These are phyloP conservation scores for Sebastolobus altivelis DNA, from an alignment of 2,797 vertebrate species.

Conservation along the genomic window DNA sequence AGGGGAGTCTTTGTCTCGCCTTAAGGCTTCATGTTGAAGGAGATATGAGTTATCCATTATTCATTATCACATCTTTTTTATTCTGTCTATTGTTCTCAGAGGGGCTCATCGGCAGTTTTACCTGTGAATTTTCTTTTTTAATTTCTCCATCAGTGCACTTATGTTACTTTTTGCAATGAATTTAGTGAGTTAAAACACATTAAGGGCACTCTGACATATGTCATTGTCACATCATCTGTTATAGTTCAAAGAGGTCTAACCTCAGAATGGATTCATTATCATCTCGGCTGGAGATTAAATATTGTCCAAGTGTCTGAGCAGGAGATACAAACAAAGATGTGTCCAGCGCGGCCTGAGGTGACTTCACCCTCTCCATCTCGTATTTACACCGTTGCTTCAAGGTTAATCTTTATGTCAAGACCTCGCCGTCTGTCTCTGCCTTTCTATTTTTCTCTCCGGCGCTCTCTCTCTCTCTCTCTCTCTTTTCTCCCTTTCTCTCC, in stretches of 20 bases:
- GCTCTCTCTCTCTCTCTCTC: background rate
- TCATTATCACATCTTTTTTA: background rate
- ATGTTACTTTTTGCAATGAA: background rate
- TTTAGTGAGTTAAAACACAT: background rate
- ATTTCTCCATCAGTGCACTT: background rate
- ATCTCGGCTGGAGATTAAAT: slow-evolving; percentile 19
- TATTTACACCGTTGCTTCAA: slow-evolving; percentile 55
- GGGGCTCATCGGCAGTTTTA: background rate
- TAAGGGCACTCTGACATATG: background rate
- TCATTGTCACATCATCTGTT: background rate
- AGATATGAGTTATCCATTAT: background rate
- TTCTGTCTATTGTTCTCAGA: background rate
- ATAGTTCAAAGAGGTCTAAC: background rate
- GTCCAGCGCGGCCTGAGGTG: slow-evolving; percentile 33
- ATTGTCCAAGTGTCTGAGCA: slow-evolving; percentile 26
- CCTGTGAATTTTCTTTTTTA: background rate
- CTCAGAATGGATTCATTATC: slow-evolving; percentile 12
- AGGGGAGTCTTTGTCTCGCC: slow-evolving; percentile 7
- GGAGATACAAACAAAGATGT: slow-evolving; percentile 24
- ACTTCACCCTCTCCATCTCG: slow-evolving; percentile 40
- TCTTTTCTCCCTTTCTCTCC: slow-evolving; percentile 31
- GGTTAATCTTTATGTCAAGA: slow-evolving; percentile 63
- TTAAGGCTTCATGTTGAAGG: background rate
- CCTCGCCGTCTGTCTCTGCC: slow-evolving; percentile 43
- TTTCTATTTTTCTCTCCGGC: slow-evolving; percentile 49